Evolutionary conservation across 2,797 vertebrate genomes (phyloP).

Genomic region (Cynopterus sphinx): DNA sequence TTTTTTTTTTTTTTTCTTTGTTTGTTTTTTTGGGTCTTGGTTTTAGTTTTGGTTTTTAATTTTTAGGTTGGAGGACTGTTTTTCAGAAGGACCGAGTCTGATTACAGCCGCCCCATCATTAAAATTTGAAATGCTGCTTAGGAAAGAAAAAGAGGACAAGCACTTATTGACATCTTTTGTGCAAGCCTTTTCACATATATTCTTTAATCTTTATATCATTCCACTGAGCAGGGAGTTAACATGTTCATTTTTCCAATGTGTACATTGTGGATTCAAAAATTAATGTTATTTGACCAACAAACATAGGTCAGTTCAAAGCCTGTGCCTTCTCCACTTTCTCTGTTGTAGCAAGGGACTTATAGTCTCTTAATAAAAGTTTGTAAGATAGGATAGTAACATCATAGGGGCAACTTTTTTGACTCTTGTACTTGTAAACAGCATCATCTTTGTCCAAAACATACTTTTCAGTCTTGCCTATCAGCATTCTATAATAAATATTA

Average conservation of each 20-base stretch:
- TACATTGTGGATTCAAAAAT: background rate
- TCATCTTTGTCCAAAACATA: background rate
- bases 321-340: background rate
- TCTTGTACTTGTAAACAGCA: background rate
- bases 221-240: background rate
- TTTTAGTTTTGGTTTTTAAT: background rate
- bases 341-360: background rate
- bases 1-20: background rate
- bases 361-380: background rate
- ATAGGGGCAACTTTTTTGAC: background rate
- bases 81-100: slow-evolving; percentile 4
- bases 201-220: background rate
- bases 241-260: background rate
- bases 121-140: slow-evolving; percentile 1
- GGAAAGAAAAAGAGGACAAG: background rate
- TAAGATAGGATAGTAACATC: background rate
- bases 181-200: background rate
- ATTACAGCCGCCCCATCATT: background rate
- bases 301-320: background rate
- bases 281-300: background rate
- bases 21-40: background rate
- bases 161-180: background rate
- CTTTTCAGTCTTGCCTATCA: background rate
- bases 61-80: background rate
- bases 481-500: background rate